Percentiles rank a stretch among this genome's conserved stretches.
phyloP scores from a whole-genome alignment of 2,113 vertebrate genomes.

The Mustelus asterias region DNA sequence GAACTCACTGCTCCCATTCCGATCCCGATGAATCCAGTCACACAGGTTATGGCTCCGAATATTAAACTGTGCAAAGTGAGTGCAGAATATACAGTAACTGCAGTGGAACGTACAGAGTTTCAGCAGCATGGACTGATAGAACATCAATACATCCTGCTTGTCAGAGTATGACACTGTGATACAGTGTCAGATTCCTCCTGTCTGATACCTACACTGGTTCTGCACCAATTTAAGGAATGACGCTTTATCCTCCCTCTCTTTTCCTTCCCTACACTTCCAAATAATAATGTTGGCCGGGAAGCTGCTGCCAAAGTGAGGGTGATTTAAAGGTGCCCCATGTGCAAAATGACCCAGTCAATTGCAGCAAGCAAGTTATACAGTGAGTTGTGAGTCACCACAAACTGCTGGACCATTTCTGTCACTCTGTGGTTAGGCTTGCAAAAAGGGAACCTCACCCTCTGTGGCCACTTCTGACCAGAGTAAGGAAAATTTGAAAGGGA shows the following conservation, averaged over 20 bases:
- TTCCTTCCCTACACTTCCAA: neutral
- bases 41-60: constrained; percentile 73
- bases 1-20: constrained; percentile 62
- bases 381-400: neutral
- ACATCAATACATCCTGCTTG: neutral
- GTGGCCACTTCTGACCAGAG: neutral
- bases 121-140: neutral
- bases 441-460: neutral
- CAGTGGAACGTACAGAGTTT: neutral
- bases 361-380: neutral
- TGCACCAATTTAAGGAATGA: neutral
- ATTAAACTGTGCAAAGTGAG: constrained; percentile 58
- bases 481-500: neutral
- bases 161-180: too few species aligned
- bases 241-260: neutral
- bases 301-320: too few species aligned
- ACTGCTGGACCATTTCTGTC: neutral
- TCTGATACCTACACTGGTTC: too few species aligned
- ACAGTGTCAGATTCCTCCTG: too few species aligned
- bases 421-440: neutral
- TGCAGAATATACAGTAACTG: constrained; percentile 22
- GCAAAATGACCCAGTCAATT: neutral
- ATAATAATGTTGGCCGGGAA: neutral
- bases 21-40: constrained; percentile 71
- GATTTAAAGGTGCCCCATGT: neutral